phyloP scores from a whole-genome alignment of 37 sponge, comb jelly and placozoan species.

The Amphimedon queenslandica region DNA sequence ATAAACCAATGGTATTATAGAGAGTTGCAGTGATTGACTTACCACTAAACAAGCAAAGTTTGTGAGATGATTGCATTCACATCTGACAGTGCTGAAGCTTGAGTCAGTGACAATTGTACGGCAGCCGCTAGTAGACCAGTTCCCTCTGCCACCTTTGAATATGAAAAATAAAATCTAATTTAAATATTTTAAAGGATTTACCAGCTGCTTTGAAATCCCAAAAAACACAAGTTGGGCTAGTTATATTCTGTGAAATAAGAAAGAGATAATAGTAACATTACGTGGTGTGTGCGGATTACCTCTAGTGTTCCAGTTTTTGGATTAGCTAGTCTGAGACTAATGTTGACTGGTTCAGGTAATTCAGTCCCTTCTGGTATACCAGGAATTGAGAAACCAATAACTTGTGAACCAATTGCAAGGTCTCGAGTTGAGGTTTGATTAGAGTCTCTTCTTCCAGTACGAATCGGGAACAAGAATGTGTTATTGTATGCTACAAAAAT shows the following conservation, averaged over 20 bases:
- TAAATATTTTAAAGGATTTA: not conserved
- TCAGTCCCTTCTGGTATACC: not conserved
- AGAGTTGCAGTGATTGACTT: too few relatives aligned
- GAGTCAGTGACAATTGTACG: conserved; percentile 2
- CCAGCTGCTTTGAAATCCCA: conserved; percentile 44
- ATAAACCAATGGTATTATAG: too few relatives aligned
- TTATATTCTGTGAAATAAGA: too few relatives aligned
- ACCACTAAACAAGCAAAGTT: conserved; percentile 71
- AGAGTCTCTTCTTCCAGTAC: too few relatives aligned
- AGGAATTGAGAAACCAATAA: conserved; percentile 16
- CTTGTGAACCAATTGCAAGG: conserved; percentile 18
- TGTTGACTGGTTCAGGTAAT: conserved; percentile 13
- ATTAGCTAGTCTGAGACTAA: conserved; percentile 1
- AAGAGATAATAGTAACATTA: too few relatives aligned
- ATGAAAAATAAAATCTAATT: not conserved
- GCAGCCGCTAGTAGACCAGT: too few relatives aligned
- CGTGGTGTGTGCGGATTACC: too few relatives aligned
- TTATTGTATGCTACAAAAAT: conserved; percentile 26
- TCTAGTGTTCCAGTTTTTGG: conserved; percentile 1
- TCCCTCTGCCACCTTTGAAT: too few relatives aligned
- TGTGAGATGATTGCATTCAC: conserved; percentile 63
- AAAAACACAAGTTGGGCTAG: conserved; percentile 36
- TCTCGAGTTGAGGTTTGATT: not conserved
- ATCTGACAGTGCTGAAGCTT: conserved; percentile 9
- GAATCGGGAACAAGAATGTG: conserved; percentile 28